These are phyloP conservation scores for Akabosia matsudoensis DNA, from an alignment of 1,140 invertebrate species.

Conservation along the genomic window DNA sequence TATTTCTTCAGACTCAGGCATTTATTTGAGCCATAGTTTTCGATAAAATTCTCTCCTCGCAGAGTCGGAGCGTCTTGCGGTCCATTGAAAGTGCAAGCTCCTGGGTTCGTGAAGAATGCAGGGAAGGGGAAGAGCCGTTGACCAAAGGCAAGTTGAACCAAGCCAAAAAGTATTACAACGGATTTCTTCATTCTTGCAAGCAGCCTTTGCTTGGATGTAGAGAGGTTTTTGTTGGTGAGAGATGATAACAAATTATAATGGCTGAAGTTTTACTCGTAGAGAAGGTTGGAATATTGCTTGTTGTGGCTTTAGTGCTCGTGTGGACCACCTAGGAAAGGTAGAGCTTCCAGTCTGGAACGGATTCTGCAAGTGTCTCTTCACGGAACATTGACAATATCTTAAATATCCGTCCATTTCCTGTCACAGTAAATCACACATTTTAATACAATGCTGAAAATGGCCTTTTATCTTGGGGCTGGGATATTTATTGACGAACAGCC, in stretches of 20 bases:
- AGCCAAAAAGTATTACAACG: background rate
- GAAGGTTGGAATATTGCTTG: too few species aligned
- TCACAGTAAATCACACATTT: background rate
- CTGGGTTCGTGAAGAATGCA: background rate
- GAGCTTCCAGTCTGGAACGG: background rate
- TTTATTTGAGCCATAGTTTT: conserved; percentile 18
- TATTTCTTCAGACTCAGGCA: conserved; percentile 26
- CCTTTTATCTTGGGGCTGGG: too few species aligned
- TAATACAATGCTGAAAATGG: background rate
- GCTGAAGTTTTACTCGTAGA: too few species aligned
- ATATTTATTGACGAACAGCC: too few species aligned
- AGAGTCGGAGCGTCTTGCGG: conserved; percentile 30
- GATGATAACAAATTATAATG: too few species aligned
- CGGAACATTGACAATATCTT: conserved; percentile 1
- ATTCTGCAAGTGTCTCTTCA: background rate
- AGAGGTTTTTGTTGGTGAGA: background rate
- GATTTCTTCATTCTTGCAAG: conserved; percentile 5
- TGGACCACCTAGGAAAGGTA: too few species aligned
- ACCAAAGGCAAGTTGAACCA: background rate
- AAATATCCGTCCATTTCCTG: conserved; percentile 8
- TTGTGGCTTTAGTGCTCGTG: too few species aligned
- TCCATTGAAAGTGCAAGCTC: conserved; percentile 24
- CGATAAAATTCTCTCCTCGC: conserved; percentile 26
- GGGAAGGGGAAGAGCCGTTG: conserved; percentile 19
- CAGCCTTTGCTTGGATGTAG: background rate